Base-by-base conservation (phyloP, 2,113 vertebrate genomes). In the Argyrosomus japonicus region DNA sequence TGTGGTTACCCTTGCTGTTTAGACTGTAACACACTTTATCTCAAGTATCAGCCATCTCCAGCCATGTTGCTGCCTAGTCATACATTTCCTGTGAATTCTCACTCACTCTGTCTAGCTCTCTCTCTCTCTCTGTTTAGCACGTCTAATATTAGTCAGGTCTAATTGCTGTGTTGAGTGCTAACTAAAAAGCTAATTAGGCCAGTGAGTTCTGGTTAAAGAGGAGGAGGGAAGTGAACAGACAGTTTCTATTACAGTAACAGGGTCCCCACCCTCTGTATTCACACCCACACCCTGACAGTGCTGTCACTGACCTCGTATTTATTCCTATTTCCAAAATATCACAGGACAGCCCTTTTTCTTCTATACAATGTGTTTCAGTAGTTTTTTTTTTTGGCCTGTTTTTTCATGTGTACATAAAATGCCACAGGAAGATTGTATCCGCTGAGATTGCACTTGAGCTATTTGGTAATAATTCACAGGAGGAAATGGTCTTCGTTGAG, bases 141-240 rank as follows among this genome's bases (percentile, higher is more conserved):
- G 56, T 76, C 82, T 89, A 84, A 84, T 86, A 88, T 90, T 88
- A 91, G 86, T 64, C 45, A 43, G 50, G 21, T 82, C 78, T 90
- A 89, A 92, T 89, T 85, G 81, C 53, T 79, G 54, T 68, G 80
- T 73, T 85, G 81, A 84, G 74, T 75, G 54, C 71, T 79, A 82
- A 87, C 72, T 84, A 58, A 75, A 79, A 84, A 57, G 76, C 73
- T 84, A 91, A 92, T 91, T 80, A 82, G 63, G 64, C 23, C 54
- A 67, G 43, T 76, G 58, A 79, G 79, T 70, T 87, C 62, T 85
- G 79, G 62, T 87, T 81, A 60, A 77, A 61, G 81, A 75, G 79
- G 56, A 75, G 71, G n/a, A 75, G 36, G 76, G 48, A 69, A 45
- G 48, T 32, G 40, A 87, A 60, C 10, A n/a, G 40, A 57, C 57